A percentile compares a stretch with the other conserved stretches of the same genome.
phyloP scores from a whole-genome alignment of 2,113 vertebrate species.

The Anarrhichthys ocellatus region DNA sequence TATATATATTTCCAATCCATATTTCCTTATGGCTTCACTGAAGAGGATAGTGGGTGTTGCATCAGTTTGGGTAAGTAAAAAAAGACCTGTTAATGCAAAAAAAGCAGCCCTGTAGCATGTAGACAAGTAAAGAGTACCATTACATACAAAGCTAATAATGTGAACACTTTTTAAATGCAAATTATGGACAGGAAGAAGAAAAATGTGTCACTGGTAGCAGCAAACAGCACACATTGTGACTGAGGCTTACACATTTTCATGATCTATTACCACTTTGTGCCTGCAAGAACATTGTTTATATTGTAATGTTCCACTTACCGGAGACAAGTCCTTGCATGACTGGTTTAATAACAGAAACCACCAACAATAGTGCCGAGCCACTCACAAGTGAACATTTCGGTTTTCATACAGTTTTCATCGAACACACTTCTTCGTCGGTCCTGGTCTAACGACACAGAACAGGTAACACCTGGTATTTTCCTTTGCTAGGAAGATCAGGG shows the following conservation, averaged over 20 bases:
- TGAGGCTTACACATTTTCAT: neutral
- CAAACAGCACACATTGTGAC: neutral
- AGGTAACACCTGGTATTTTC: too few species aligned
- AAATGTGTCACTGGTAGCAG: neutral
- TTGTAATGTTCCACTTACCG: too few species aligned
- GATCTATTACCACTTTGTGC: neutral
- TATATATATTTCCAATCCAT: neutral
- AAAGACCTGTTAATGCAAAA: neutral
- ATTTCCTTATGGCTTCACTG: neutral
- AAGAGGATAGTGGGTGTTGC: neutral
- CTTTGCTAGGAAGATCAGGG: too few species aligned
- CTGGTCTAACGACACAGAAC: too few species aligned
- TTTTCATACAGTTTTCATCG: too few species aligned
- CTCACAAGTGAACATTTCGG: too few species aligned
- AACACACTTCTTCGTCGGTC: too few species aligned
- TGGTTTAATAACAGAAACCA: too few species aligned
- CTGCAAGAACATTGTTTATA: neutral
- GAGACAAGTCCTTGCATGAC: too few species aligned
- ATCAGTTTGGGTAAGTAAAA: neutral
- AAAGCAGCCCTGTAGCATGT: neutral
- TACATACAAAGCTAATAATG: neutral
- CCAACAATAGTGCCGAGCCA: too few species aligned
- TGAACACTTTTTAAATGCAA: neutral
- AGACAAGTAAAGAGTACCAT: neutral
- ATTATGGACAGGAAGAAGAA: neutral